Evolutionary conservation across 2,888 invertebrate genomes (phyloP).

Genomic region (Gryllus longicercus): DNA sequence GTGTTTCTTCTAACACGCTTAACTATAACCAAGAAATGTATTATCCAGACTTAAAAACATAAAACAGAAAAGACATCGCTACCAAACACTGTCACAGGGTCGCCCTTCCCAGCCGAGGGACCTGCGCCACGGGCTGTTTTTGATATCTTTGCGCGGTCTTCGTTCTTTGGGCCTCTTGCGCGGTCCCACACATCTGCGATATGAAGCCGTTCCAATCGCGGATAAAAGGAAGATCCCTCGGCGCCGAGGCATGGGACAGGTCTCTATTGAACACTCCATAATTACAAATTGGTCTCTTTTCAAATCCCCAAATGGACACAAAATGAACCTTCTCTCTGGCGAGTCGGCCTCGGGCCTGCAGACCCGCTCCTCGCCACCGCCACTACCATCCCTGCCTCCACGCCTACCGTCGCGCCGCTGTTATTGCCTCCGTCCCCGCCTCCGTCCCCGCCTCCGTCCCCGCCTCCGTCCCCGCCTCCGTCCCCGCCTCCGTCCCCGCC

Average conservation of each 20-base stretch:
- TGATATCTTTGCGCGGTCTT: too few relatives aligned
- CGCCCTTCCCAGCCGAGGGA: too few relatives aligned
- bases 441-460: too few relatives aligned
- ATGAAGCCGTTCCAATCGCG: constrained; percentile 26
- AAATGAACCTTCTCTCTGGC: constrained; percentile 35
- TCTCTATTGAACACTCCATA: constrained; percentile 36
- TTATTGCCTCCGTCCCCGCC: too few relatives aligned
- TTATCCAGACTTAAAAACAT: background rate
- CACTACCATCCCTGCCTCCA: too few relatives aligned
- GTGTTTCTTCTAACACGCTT: background rate
- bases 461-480: too few relatives aligned
- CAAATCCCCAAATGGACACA: constrained; percentile 38
- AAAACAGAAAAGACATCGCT: background rate
- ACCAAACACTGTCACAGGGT: too few relatives aligned
- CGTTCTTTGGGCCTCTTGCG: too few relatives aligned
- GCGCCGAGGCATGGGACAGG: background rate
- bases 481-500: too few relatives aligned
- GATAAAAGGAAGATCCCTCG: background rate
- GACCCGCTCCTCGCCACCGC: background rate
- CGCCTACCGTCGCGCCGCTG: too few relatives aligned
- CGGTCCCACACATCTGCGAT: background rate
- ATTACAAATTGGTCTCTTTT: constrained; percentile 39
- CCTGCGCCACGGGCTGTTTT: too few relatives aligned
- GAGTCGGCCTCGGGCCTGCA: background rate
- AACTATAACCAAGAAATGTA: background rate